Percentiles rank a stretch among this genome's conserved stretches.
These are phyloP conservation scores for Pogonophryne albipinna DNA, from an alignment of 2,797 vertebrate species.

Conservation along the genomic window DNA sequence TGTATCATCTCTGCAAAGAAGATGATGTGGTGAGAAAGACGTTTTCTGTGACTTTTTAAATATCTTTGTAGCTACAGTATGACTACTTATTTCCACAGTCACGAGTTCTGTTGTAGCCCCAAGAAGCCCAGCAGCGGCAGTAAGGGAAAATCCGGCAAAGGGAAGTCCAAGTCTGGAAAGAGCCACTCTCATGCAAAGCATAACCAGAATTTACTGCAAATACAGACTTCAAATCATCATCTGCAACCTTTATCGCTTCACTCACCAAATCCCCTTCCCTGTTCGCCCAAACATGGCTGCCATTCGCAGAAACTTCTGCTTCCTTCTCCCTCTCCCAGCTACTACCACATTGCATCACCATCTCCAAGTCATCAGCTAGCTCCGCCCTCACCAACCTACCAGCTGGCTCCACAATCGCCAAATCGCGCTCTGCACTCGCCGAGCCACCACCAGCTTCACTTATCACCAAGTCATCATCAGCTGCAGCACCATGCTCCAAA, in stretches of 20 bases:
- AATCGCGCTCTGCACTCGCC: constrained; percentile 60
- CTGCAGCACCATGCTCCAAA: constrained; percentile 61
- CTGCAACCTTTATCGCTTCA: constrained; percentile 62
- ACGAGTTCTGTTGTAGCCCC: constrained; percentile 82
- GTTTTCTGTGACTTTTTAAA: constrained; percentile 3
- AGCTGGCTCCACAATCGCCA: constrained; percentile 49
- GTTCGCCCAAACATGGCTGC: constrained; percentile 57
- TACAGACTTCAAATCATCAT: constrained; percentile 64
- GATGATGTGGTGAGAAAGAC: constrained; percentile 18
- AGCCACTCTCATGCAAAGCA: constrained; percentile 62
- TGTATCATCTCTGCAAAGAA: constrained; percentile 43
- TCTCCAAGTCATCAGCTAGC: constrained; percentile 64
- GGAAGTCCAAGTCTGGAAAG: constrained; percentile 72
- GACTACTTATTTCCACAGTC: constrained; percentile 83
- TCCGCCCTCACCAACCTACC: constrained; percentile 54
- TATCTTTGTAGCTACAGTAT: constrained; percentile 65
- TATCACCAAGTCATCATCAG: constrained; percentile 68
- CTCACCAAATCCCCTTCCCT: constrained; percentile 62
- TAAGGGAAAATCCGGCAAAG: constrained; percentile 77
- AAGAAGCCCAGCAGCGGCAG: constrained; percentile 67
- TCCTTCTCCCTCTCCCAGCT: constrained; percentile 78
- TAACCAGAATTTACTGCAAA: constrained; percentile 74
- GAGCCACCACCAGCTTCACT: constrained; percentile 67
- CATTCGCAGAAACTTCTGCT: constrained; percentile 63
- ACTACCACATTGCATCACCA: constrained; percentile 76